Evolutionary conservation across 2,888 invertebrate genomes (phyloP).

Genomic region (Dexiosoma caninum): DNA sequence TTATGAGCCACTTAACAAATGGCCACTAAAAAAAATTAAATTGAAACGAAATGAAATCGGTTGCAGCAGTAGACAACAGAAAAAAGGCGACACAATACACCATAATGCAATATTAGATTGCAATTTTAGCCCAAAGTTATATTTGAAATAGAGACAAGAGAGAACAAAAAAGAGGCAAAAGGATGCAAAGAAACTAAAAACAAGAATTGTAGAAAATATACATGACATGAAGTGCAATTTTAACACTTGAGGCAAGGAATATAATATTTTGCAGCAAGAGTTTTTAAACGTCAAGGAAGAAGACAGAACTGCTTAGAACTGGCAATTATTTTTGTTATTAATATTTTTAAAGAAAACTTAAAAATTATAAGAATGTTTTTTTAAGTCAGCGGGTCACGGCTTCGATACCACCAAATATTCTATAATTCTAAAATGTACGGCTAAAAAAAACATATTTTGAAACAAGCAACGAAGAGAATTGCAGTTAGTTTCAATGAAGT

Average conservation of each 20-base stretch:
- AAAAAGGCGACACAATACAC: constrained; percentile 12
- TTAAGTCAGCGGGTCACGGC: no score
- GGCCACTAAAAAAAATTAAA: neutral
- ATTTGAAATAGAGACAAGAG: neutral
- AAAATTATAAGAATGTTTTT: no score
- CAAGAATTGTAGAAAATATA: neutral
- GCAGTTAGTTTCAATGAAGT: no score
- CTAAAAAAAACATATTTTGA: no score
- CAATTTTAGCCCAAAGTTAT: constrained; percentile 34
- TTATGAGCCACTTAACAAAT: constrained; percentile 41
- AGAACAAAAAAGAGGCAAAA: neutral
- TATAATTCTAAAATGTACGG: no score
- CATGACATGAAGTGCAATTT: neutral
- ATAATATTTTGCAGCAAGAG: neutral
- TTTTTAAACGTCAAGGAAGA: neutral
- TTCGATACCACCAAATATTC: no score
- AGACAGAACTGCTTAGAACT: no score
- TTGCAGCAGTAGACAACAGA: neutral
- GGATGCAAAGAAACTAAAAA: neutral
- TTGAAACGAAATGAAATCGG: constrained; percentile 7
- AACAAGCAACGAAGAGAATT: no score
- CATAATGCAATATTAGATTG: constrained; percentile 42
- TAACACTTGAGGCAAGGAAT: neutral
- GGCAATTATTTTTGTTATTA: no score
- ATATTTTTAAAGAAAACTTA: no score